phyloP scores from a whole-genome alignment of 2,797 vertebrate genomes.

The Urosaurus nigricauda region DNA sequence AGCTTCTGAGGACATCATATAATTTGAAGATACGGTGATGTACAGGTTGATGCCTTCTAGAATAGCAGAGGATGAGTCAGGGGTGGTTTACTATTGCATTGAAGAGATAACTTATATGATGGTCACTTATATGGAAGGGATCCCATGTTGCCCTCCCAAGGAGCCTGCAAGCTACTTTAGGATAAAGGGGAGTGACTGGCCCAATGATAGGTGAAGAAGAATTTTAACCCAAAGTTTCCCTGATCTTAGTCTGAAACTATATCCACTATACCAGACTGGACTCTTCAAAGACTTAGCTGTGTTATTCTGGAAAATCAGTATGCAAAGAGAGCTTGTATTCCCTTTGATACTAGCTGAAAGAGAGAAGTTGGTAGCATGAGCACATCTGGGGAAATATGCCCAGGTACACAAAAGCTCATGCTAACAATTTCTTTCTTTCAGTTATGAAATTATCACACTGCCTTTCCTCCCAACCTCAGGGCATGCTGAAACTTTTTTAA shows the following conservation, averaged over 20 bases:
- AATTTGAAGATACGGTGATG: not conserved
- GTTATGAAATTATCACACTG: no score
- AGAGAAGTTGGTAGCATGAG: no score
- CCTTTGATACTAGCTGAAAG: no score
- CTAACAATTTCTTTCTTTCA: no score
- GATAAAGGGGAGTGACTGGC: not conserved
- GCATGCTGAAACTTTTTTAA: no score
- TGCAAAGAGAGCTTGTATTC: no score
- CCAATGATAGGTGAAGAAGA: no score
- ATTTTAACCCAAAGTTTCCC: not conserved
- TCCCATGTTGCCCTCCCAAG: not conserved
- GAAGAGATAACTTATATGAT: not conserved
- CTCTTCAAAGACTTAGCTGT: not conserved
- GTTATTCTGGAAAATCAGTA: no score
- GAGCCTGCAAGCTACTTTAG: not conserved
- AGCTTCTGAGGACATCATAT: not conserved
- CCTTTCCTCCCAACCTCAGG: no score
- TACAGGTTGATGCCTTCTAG: not conserved
- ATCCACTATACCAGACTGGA: not conserved
- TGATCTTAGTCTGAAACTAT: not conserved
- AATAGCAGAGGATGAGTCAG: not conserved
- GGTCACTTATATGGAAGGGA: not conserved
- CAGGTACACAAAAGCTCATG: no score
- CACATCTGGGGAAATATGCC: no score
- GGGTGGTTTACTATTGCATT: not conserved